phyloP scores from a whole-genome alignment of 2,113 vertebrate species.

The Actenoides lindsayi region DNA sequence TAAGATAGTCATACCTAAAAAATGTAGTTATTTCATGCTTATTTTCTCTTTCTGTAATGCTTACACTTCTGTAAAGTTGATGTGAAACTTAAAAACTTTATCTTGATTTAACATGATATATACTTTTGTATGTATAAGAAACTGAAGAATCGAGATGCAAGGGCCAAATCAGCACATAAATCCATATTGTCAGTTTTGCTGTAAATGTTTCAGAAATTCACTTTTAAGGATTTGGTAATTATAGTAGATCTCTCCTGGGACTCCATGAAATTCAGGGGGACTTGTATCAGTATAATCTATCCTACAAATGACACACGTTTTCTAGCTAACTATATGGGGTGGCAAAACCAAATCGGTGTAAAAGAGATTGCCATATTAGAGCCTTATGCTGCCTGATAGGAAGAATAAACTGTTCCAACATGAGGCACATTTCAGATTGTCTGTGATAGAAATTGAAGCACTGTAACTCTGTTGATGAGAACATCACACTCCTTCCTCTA shows the following conservation, averaged over 20 bases:
- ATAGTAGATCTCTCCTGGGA: background rate
- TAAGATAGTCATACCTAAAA: background rate
- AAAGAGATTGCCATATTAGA: background rate
- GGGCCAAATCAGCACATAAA: background rate
- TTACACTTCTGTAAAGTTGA: background rate
- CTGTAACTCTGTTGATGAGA: background rate
- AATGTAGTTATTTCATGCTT: background rate
- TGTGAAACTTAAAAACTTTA: background rate
- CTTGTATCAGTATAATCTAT: background rate
- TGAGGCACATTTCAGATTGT: background rate
- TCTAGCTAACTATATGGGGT: background rate
- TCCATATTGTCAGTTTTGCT: background rate
- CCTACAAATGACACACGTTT: background rate
- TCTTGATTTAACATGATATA: background rate
- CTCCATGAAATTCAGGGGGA: background rate
- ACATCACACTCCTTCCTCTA: background rate
- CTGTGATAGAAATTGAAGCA: background rate
- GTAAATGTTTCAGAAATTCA: background rate
- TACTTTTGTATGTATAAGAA: background rate
- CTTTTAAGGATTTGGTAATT: background rate
- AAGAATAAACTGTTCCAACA: background rate
- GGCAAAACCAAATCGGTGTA: background rate
- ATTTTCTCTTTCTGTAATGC: background rate
- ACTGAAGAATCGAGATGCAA: background rate
- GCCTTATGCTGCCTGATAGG: background rate